phyloP scores from a whole-genome alignment of 2,888 invertebrate species.

The Daptonema setosum region DNA sequence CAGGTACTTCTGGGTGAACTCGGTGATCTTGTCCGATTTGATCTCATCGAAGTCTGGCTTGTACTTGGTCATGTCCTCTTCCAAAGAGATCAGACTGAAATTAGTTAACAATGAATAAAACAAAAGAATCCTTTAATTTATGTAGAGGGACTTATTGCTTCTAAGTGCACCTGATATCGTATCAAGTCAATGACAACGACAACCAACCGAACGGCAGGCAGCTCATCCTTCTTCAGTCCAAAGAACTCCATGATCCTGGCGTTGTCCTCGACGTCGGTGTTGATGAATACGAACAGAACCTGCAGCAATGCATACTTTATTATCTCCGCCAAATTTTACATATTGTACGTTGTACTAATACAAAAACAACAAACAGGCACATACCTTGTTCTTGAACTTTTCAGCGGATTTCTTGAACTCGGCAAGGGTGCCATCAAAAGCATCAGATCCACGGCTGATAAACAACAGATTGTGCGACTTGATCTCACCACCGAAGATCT shows the following conservation, averaged over 20 bases:
- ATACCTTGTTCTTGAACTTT: slow-evolving; percentile 59
- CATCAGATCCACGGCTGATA: slow-evolving; percentile 59
- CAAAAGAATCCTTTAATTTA: too few relatives aligned
- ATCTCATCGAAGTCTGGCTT: slow-evolving; percentile 51
- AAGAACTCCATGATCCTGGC: slow-evolving; percentile 96
- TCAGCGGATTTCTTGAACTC: slow-evolving; percentile 61
- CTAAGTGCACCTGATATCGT: too few relatives aligned
- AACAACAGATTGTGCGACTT: slow-evolving; percentile 88
- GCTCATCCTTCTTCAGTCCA: slow-evolving; percentile 72
- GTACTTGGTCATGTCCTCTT: slow-evolving; percentile 92
- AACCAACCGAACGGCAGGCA: slow-evolving; percentile 28
- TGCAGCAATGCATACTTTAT: too few relatives aligned
- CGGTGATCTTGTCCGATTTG: slow-evolving; percentile 44
- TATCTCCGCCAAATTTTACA: too few relatives aligned
- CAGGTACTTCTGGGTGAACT: slow-evolving; percentile 68
- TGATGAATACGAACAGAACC: slow-evolving; percentile 81
- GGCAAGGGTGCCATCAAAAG: slow-evolving; percentile 56
- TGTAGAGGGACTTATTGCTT: too few relatives aligned
- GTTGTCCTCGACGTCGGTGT: slow-evolving; percentile 83
- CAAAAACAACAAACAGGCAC: slow-evolving; percentile 1
- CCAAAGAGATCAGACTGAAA: slow-evolving; percentile 54
- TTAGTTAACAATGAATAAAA: neutral
- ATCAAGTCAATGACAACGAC: too few relatives aligned
- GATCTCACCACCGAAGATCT: slow-evolving; percentile 92
- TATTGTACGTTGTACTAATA: too few relatives aligned